Conservation (phyloP, 2,797 vertebrate species). For the Rhinella marina region DNA sequence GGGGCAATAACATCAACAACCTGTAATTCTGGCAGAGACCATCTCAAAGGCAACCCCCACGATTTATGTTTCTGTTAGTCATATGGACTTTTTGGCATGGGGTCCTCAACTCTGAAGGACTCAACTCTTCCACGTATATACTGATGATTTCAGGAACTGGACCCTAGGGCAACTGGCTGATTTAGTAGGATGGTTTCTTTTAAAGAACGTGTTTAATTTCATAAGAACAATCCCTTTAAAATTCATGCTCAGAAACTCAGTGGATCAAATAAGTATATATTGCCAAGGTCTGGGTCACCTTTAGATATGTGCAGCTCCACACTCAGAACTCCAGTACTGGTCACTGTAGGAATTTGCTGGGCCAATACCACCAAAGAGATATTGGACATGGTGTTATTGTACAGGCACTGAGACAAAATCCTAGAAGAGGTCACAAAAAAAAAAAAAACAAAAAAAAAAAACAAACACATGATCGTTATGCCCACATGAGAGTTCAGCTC, state of each 20-base stretch:
- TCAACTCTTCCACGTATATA: too few relatives aligned
- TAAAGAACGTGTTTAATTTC: not conserved
- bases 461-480: too few relatives aligned
- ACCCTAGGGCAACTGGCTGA: too few relatives aligned
- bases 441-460: too few relatives aligned
- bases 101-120: not conserved
- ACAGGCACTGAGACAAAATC: conserved; percentile 14
- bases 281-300: conserved; percentile 11
- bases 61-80: too few relatives aligned
- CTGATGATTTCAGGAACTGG: too few relatives aligned
- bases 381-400: not conserved
- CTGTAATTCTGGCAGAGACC: too few relatives aligned
- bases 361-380: conserved; percentile 9
- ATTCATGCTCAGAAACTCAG: not conserved
- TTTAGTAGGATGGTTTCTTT: too few relatives aligned
- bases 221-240: not conserved
- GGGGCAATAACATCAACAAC: not conserved
- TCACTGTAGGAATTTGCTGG: not conserved
- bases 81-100: too few relatives aligned
- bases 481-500: not conserved
- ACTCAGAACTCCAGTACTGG: conserved; percentile 8
- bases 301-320: conserved; percentile 45
- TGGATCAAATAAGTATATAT: too few relatives aligned
- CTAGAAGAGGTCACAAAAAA: not conserved
- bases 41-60: too few relatives aligned